These are phyloP conservation scores for Drosophila basisetae DNA, from an alignment of 2,888 invertebrate genomes.

Conservation along the genomic window DNA sequence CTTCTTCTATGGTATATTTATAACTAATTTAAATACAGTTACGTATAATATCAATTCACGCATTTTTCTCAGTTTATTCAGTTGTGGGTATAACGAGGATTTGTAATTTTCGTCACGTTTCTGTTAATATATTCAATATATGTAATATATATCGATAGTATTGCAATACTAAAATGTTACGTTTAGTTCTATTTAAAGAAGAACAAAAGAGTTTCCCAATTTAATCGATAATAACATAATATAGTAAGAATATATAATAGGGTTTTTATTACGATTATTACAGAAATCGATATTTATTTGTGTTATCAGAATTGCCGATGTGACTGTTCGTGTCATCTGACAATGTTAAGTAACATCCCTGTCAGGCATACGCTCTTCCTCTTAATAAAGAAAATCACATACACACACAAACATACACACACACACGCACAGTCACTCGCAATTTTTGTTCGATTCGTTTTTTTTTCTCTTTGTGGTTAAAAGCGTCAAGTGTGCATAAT, in stretches of 20 bases:
- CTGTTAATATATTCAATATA: not conserved
- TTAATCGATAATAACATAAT: not conserved
- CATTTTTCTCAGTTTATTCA: not conserved
- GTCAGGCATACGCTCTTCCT: conserved; percentile 23
- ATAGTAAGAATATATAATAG: not conserved
- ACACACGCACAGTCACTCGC: not conserved
- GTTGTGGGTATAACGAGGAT: not conserved
- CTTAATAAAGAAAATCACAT: conserved; percentile 28
- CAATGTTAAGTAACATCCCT: conserved; percentile 20
- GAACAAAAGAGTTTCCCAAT: not conserved
- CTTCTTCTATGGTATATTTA: no score
- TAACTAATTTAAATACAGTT: not conserved
- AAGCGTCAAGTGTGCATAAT: conserved; percentile 20
- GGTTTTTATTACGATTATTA: not conserved
- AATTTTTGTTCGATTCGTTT: conserved; percentile 7
- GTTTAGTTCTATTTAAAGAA: not conserved
- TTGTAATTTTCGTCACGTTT: not conserved
- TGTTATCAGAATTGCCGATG: not conserved
- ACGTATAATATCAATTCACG: no score
- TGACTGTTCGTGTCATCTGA: not conserved
- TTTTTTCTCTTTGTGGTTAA: conserved; percentile 6
- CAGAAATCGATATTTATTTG: not conserved
- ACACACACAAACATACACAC: conserved; percentile 17
- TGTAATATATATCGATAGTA: conserved; percentile 1
- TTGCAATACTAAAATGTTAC: not conserved